Conservation (phyloP, 2,888 invertebrate species). For the Agrochola macilenta region DNA sequence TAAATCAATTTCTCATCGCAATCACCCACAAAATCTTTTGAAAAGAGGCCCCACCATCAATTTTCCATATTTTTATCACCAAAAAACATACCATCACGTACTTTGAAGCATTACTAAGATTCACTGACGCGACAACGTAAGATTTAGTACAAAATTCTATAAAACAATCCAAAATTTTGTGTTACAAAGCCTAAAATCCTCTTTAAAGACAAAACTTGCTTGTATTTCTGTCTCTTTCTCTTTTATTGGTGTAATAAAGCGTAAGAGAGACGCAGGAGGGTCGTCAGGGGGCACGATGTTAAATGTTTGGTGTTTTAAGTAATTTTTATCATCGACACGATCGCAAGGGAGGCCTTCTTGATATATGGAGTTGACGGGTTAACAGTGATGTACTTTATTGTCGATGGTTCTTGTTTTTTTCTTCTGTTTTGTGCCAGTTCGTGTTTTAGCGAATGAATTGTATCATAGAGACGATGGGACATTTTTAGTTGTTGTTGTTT, state of each 20-base stretch:
- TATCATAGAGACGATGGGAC: slow-evolving; percentile 41
- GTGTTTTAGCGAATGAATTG: slow-evolving; percentile 48
- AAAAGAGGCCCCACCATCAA: slow-evolving; percentile 75
- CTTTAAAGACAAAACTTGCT: slow-evolving; percentile 63
- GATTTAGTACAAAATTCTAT: slow-evolving; percentile 77
- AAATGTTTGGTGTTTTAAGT: slow-evolving; percentile 90
- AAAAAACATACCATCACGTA: slow-evolving; percentile 81
- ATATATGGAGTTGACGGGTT: slow-evolving; percentile 86
- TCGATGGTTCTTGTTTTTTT: slow-evolving; percentile 69
- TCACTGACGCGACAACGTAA: slow-evolving; percentile 80
- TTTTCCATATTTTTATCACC: slow-evolving; percentile 83
- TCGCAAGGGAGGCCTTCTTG: slow-evolving; percentile 86
- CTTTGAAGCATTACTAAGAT: slow-evolving; percentile 82
- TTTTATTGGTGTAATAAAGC: slow-evolving; percentile 53
- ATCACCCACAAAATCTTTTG: slow-evolving; percentile 72
- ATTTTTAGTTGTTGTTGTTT: neutral
- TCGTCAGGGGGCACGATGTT: slow-evolving; percentile 83
- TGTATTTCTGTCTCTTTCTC: slow-evolving; percentile 68
- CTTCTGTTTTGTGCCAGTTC: slow-evolving; percentile 25
- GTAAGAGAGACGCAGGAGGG: slow-evolving; percentile 76
- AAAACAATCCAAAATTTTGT: slow-evolving; percentile 71
- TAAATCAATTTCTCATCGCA: slow-evolving; percentile 76
- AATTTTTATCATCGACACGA: slow-evolving; percentile 90
- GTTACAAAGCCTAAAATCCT: slow-evolving; percentile 72
- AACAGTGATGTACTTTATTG: slow-evolving; percentile 78